Conservation (phyloP, 2,113 vertebrate species). For the Melanocharis versteri region DNA sequence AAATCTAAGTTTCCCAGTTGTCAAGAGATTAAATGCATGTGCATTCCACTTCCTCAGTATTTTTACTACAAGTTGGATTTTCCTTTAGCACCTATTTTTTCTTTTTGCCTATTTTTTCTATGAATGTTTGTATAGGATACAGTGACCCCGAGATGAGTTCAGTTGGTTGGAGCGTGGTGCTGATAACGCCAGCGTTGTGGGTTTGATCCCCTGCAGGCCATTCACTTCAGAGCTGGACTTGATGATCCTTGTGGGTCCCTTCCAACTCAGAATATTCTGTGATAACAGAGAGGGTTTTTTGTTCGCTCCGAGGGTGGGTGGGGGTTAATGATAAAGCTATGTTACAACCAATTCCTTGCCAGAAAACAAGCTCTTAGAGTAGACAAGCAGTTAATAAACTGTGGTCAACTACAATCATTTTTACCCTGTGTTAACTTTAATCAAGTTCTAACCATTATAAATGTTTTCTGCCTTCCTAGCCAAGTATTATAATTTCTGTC, state of each 20-base stretch:
- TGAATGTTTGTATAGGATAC: neutral
- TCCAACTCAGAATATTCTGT: neutral
- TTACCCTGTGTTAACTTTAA: neutral
- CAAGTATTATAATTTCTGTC: neutral
- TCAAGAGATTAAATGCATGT: neutral
- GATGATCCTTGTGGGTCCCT: neutral
- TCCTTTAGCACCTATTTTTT: neutral
- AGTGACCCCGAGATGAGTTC: neutral
- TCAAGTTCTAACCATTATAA: neutral
- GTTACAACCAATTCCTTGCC: neutral
- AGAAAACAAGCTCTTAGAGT: neutral
- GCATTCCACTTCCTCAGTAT: neutral
- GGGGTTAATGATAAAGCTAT: neutral
- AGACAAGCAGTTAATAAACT: neutral
- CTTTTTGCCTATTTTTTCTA: neutral
- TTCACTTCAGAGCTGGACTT: neutral
- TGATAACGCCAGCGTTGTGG: rapidly evolving
- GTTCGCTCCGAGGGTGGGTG: neutral
- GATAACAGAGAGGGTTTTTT: neutral
- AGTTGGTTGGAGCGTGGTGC: neutral
- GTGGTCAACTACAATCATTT: neutral
- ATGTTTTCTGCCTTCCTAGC: neutral
- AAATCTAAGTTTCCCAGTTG: neutral
- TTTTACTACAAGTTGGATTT: neutral
- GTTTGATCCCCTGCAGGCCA: neutral